Percentiles rank a stretch among this genome's conserved stretches.
These are phyloP conservation scores for Dendrocopos noguchii DNA, from an alignment of 2,113 vertebrate genomes.

Conservation along the genomic window DNA sequence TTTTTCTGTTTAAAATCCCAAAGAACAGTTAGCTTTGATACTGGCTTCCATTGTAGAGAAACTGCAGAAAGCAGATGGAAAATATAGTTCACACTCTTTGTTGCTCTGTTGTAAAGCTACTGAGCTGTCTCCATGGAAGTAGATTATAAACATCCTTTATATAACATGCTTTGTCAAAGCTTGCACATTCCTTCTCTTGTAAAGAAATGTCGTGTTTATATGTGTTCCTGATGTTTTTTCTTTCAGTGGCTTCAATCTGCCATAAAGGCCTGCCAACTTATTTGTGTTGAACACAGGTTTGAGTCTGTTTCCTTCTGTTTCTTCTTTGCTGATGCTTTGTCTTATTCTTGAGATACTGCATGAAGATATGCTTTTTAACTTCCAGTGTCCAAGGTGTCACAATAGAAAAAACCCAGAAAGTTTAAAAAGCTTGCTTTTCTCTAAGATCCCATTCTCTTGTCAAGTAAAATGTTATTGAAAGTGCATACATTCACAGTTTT, in stretches of 20 bases:
- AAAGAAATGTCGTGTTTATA: conserved; percentile 42
- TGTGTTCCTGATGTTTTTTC: conserved; percentile 43
- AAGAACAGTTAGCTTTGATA: conserved; percentile 1
- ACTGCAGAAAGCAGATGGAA: conserved; percentile 40
- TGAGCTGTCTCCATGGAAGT: conserved; percentile 56
- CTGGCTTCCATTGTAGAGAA: conserved; percentile 7
- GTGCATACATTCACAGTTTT: background rate
- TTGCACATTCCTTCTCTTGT: conserved; percentile 47
- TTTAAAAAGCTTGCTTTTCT: background rate
- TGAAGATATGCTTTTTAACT: background rate
- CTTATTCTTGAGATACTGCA: background rate
- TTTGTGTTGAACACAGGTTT: background rate
- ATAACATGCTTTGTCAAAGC: conserved; percentile 42
- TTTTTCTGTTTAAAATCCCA: background rate
- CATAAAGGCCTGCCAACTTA: background rate
- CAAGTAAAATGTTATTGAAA: background rate
- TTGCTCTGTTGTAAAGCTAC: conserved; percentile 49
- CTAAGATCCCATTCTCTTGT: background rate
- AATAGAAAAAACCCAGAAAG: background rate
- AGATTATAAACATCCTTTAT: conserved; percentile 60
- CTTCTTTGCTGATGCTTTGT: background rate
- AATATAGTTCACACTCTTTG: conserved; percentile 28
- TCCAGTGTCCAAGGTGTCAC: background rate
- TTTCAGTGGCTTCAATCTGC: background rate
- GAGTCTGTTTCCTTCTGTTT: background rate